Evolutionary conservation across 2,888 invertebrate species (phyloP).

Genomic region (Acronicta leporina): DNA sequence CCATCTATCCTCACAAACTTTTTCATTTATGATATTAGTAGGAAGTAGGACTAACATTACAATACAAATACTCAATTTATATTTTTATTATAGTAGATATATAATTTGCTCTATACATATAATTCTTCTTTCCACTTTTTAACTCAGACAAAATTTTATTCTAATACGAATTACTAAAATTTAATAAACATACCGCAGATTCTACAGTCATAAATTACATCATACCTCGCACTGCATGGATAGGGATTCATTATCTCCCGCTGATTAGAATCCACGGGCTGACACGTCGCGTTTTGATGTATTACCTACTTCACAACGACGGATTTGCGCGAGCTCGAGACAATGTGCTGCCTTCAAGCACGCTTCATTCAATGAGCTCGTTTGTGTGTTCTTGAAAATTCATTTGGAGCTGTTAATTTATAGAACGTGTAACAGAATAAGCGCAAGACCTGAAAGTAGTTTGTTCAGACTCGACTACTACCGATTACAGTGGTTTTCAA

Average conservation of each 20-base stretch:
- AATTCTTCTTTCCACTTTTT: too few species aligned
- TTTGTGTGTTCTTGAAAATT: slow-evolving; percentile 3
- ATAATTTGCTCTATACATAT: too few species aligned
- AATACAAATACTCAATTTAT: too few species aligned
- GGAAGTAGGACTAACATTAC: too few species aligned
- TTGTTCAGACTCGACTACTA: too few species aligned
- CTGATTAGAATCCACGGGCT: slow-evolving; percentile 57
- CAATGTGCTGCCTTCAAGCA: slow-evolving; percentile 45
- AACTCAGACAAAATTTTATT: background rate
- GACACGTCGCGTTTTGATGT: slow-evolving; percentile 54
- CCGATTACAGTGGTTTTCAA: too few species aligned
- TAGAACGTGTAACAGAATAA: too few species aligned
- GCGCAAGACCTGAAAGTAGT: too few species aligned
- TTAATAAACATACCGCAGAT: slow-evolving; percentile 2
- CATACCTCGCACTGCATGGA: slow-evolving; percentile 32
- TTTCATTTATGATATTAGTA: too few species aligned
- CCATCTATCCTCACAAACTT: too few species aligned
- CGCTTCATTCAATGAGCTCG: slow-evolving; percentile 20
- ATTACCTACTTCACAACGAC: slow-evolving; percentile 46
- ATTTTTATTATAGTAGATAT: too few species aligned
- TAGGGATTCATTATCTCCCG: slow-evolving; percentile 53
- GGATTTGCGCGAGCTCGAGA: slow-evolving; percentile 45
- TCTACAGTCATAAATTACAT: slow-evolving; percentile 47
- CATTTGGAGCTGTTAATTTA: background rate
- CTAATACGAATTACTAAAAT: background rate